Base-by-base conservation (phyloP, 2,888 invertebrate genomes). In the Ochlodes sylvanus region DNA sequence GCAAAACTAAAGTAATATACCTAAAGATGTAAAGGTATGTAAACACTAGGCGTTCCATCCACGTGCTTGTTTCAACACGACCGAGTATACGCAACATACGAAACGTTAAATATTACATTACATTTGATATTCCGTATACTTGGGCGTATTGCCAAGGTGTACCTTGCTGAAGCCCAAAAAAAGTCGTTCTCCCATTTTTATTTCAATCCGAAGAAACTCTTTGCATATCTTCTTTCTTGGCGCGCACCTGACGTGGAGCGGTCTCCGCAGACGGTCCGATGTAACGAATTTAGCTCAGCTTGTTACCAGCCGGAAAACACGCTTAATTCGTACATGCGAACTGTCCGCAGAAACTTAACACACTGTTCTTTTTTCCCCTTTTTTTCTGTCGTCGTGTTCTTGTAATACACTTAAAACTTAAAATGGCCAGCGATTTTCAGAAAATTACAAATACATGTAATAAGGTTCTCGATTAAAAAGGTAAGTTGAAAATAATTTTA, bases 201-300 rank as follows among this genome's bases (percentile, higher is more conserved):
- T 27, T 27, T 4, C 2, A 27, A 27, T 27, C 27, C 27, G 27
- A 27, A 27, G 27, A 27, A 27, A 27, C 27, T 27, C 2, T 27
- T 27, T 27, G 27, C 27, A 27, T 5, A 27, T 17, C 52, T 57
- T 21, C 38, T 14, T 32, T 42, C 38, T 47, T 9, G n/a, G 1
- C 15, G 1, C 44, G 15, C 10, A 38, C 2, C 9, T 58, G 64
- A 38, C 3, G 38, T 12, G 10, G 12, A 47, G 5, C 7, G 21
- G 64, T 66, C 56, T 19, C 61, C 65, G 57, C 76, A 63, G 68
- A 76, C 76, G 77, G 83, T 79, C 80, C 84, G 83, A 88, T 85
- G 74, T 71, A 78, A 84, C 88, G 88, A 88, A 88, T 88, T 88
- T 88, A 87, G 85, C 85, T 32, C 17, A 27, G 21, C 67, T 69